Evolutionary conservation across 2,888 invertebrate genomes (phyloP).

Genomic region (Hetaerina titia): DNA sequence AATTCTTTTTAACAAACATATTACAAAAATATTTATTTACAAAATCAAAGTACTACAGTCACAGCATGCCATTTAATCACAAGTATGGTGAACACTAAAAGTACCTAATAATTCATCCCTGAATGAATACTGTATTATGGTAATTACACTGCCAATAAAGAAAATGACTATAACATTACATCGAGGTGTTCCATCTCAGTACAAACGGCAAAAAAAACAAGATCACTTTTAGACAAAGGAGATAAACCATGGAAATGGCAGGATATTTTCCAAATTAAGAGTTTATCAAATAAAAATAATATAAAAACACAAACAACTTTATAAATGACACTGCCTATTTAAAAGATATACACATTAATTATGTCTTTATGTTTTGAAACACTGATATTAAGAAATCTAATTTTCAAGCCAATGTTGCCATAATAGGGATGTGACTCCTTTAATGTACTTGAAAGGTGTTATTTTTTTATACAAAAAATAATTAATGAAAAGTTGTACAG

Average conservation of each 20-base stretch:
- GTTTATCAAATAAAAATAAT: constrained; percentile 41
- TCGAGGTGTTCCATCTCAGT: not conserved
- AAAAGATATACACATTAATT: not conserved
- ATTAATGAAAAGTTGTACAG: constrained; percentile 29
- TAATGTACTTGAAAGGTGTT: not conserved
- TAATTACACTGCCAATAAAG: constrained; percentile 51
- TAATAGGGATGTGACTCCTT: not conserved
- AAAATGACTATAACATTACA: constrained; percentile 49
- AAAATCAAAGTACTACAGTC: constrained; percentile 54
- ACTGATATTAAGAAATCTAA: not conserved
- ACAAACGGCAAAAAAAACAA: not conserved
- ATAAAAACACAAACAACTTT: constrained; percentile 23
- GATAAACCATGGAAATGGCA: not conserved
- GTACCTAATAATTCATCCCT: constrained; percentile 47
- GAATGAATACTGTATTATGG: constrained; percentile 59
- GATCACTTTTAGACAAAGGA: constrained; percentile 22
- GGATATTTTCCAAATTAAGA: not conserved
- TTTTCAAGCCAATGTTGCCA: not conserved
- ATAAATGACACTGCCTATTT: not conserved
- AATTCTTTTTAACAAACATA: constrained; percentile 40
- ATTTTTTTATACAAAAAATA: not conserved
- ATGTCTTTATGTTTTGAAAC: not conserved
- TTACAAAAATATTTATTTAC: constrained; percentile 66
- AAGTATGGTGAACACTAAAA: constrained; percentile 38
- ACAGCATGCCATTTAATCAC: constrained; percentile 60